Conservation (phyloP, 2,113 vertebrate genomes). For the Nymphicus hollandicus region DNA sequence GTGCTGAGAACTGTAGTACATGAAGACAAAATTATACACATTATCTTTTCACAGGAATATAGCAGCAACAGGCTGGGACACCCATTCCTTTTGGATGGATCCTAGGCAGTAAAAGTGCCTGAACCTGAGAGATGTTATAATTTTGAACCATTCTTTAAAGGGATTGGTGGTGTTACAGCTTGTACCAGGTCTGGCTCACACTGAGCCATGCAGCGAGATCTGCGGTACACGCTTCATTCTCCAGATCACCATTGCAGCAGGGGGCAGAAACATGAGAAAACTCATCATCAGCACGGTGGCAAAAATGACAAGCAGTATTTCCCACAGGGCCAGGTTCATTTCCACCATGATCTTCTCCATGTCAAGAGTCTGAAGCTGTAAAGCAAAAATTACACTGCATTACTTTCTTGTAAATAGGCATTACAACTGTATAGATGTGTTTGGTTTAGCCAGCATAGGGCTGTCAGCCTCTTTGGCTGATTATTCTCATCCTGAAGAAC, state of each 20-base stretch:
- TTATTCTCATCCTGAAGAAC: background rate
- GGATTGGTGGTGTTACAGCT: fast-evolving
- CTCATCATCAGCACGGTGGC: constrained; percentile 64
- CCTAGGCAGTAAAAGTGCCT: background rate
- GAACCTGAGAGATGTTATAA: fast-evolving
- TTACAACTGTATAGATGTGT: background rate
- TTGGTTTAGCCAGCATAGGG: background rate
- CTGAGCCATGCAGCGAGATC: constrained; percentile 27
- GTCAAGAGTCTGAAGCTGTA: background rate
- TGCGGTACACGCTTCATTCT: constrained; percentile 25
- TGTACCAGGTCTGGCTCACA: background rate
- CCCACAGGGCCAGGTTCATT: constrained; percentile 33
- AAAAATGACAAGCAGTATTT: constrained; percentile 66
- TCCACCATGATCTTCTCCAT: background rate
- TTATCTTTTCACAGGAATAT: background rate
- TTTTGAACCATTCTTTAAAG: fast-evolving
- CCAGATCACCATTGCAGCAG: constrained; percentile 27
- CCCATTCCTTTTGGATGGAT: fast-evolving
- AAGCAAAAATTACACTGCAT: background rate
- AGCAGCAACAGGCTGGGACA: background rate
- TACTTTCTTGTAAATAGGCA: background rate
- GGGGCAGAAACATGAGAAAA: constrained; percentile 62
- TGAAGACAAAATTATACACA: fast-evolving
- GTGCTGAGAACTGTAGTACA: background rate
- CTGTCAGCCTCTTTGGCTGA: no score